Base-by-base conservation (phyloP, 2,113 vertebrate genomes). In the Phalacrocorax pelagicus region DNA sequence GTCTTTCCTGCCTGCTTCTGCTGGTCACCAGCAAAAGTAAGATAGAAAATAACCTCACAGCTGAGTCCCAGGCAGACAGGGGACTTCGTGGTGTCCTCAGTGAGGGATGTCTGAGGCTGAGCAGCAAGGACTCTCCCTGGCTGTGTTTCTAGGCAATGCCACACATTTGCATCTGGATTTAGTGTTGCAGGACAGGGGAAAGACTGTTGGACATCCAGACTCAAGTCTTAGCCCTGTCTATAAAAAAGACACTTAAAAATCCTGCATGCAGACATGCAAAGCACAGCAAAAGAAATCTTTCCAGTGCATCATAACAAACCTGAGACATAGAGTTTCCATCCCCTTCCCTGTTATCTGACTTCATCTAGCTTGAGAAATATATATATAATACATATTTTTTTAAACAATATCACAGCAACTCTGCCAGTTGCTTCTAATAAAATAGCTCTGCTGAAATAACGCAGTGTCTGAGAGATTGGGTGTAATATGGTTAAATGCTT, bases 401-500 rank as follows among this genome's bases (percentile, higher is more conserved):
- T 94, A 95, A 97, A 92, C 23, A 92, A 71, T 91, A 65, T 85
- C 78, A 71, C 66, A 89, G 85, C 40, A 83, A 92, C 83, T 71
- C 63, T 86, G 80, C 72, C 94, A 96, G 84, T 93, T 97, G 77
- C 85, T 87, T 94, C 94, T 94, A 97, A 97, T 98, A 97, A 98
- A 98, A 98, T 91, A 97, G 93, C 91, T 97, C 96, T 97, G 81
- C 93, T 97, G 96, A 96, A 98, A 98, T 98, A 98, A 98, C 97
- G 98, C 94, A 96, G 92, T 94, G 97, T 89, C 92, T 96, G 94
- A 97, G 96, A 98, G 96, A 97, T 77, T 91, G 97, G 97, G 96
- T 98, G 74, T 98, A 98, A 98, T 98, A 98, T 95, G 97, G 97
- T 97, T 98, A 98, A 98, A 98, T 97, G 98, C 97, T 98, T 98